Conservation (phyloP, 2,113 vertebrate genomes). For the Turdus rufiventris region DNA sequence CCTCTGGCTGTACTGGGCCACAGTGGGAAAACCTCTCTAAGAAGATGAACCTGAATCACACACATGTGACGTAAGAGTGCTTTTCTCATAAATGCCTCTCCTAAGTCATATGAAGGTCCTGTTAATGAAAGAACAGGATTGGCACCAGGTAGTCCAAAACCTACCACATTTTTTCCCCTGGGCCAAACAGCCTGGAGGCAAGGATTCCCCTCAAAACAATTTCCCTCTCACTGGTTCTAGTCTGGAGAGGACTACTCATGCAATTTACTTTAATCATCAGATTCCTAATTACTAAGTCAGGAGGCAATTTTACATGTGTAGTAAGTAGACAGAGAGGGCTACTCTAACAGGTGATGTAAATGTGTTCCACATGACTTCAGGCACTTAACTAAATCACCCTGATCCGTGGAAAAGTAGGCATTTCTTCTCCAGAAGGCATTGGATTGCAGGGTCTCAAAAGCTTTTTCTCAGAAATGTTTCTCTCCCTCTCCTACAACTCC, state of each 20-base stretch:
- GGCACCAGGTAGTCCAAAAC: background rate
- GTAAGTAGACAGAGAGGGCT: background rate
- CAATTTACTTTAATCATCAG: background rate
- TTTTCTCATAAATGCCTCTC: background rate
- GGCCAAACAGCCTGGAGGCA: background rate
- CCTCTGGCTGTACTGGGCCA: background rate
- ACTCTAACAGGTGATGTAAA: background rate
- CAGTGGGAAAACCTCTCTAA: background rate
- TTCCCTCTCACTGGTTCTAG: background rate
- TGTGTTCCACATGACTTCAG: background rate
- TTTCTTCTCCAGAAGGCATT: background rate
- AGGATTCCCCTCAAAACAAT: background rate
- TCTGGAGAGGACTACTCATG: background rate
- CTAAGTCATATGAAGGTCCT: background rate
- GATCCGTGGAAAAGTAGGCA: background rate
- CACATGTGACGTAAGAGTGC: background rate
- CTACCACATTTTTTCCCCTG: background rate
- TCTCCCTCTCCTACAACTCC: too few relatives aligned
- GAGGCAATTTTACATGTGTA: background rate
- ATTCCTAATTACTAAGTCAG: background rate
- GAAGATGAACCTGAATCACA: background rate
- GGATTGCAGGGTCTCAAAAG: background rate
- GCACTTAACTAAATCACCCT: background rate
- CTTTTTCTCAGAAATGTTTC: background rate
- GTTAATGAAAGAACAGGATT: background rate